phyloP scores from a whole-genome alignment of 2,888 invertebrate species.

The Pecten maximus region DNA sequence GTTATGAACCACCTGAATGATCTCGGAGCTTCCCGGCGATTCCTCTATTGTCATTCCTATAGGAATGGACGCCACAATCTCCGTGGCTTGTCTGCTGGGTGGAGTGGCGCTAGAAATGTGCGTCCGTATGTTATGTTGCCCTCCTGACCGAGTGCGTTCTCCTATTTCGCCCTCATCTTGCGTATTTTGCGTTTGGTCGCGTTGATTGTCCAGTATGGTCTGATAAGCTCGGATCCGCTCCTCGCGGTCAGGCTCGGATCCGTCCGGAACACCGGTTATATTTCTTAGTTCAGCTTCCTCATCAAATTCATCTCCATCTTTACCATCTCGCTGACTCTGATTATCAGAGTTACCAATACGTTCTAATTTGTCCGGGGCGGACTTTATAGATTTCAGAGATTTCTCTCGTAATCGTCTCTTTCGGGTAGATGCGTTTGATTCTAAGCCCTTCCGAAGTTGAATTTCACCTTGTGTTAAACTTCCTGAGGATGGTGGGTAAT shows the following conservation, averaged over 20 bases:
- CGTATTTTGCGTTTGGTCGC: slow-evolving; percentile 17
- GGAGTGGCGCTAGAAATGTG: slow-evolving; percentile 1
- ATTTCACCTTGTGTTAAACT: slow-evolving; percentile 66
- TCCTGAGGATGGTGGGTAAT: slow-evolving; percentile 60
- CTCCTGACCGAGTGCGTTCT: slow-evolving; percentile 16
- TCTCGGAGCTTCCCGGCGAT: slow-evolving; percentile 5
- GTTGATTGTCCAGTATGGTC: not conserved
- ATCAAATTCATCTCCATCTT: not conserved
- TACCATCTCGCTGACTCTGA: not conserved
- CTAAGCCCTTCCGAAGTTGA: slow-evolving; percentile 60
- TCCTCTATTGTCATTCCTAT: slow-evolving; percentile 4
- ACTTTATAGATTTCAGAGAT: slow-evolving; percentile 47
- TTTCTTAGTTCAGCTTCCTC: not conserved
- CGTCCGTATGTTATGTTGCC: slow-evolving; percentile 12
- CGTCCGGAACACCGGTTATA: not conserved
- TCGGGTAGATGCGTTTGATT: slow-evolving; percentile 59
- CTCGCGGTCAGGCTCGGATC: not conserved
- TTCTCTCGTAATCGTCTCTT: slow-evolving; percentile 48
- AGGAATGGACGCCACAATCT: not conserved
- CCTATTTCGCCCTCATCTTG: not conserved
- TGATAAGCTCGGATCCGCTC: not conserved
- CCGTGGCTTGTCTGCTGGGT: not conserved
- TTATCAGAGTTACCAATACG: not conserved
- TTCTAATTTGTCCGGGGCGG: slow-evolving; percentile 52
- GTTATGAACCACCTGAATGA: not conserved